phyloP scores from a whole-genome alignment of 2,888 invertebrate genomes.

The Serripes groenlandicus region DNA sequence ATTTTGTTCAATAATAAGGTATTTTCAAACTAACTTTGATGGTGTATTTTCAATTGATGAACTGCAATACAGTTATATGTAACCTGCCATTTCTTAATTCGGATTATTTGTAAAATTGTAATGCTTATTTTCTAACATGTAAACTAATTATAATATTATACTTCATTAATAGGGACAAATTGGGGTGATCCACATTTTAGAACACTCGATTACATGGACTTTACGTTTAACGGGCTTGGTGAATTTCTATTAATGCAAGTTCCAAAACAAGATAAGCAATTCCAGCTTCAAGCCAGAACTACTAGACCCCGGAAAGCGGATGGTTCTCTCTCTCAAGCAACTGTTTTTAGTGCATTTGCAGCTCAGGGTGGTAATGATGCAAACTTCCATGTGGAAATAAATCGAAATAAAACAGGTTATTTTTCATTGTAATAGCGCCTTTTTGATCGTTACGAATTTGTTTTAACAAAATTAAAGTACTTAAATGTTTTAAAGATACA shows the following conservation, averaged over 20 bases:
- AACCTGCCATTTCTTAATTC: no score
- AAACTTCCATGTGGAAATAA: slow-evolving; percentile 42
- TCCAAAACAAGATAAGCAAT: background rate
- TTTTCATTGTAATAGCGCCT: background rate
- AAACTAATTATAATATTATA: no score
- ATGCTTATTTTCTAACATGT: no score
- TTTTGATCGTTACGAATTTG: background rate
- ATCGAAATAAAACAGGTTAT: slow-evolving; percentile 35
- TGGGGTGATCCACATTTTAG: slow-evolving; percentile 55
- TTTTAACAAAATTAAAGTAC: background rate
- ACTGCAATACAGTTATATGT: no score
- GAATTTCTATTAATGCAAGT: slow-evolving; percentile 35
- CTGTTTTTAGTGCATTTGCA: slow-evolving; percentile 44
- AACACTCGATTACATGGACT: slow-evolving; percentile 42
- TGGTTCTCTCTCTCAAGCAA: slow-evolving; percentile 28
- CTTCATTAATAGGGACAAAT: slow-evolving; percentile 46
- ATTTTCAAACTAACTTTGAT: no score
- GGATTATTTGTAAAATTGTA: no score
- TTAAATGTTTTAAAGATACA: background rate
- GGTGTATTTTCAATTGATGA: no score
- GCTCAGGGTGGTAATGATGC: slow-evolving; percentile 22
- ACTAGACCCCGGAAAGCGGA: slow-evolving; percentile 12
- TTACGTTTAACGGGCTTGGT: slow-evolving; percentile 54
- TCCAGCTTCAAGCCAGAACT: slow-evolving; percentile 39
- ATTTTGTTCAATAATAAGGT: no score